A percentile compares a stretch with the other conserved stretches of the same genome.
phyloP scores from a whole-genome alignment of 1,140 invertebrate species.

The Hermetia illucens region DNA sequence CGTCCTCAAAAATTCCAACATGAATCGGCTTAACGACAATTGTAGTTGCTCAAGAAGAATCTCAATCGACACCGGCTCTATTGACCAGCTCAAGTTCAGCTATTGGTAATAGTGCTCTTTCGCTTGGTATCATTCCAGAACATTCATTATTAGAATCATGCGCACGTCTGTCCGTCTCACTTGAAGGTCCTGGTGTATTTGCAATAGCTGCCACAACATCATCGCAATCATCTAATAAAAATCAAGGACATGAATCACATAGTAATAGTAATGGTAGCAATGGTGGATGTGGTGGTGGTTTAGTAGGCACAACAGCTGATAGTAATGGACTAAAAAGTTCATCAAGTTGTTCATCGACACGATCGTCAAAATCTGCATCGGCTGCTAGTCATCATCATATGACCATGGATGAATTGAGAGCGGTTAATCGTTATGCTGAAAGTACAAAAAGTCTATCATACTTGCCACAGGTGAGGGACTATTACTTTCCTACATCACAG shows the following conservation, averaged over 20 bases:
- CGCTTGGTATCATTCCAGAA: constrained; percentile 66
- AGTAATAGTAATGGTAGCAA: background rate
- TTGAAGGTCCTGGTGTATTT: constrained; percentile 44
- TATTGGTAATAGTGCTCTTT: constrained; percentile 35
- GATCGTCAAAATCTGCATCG: constrained; percentile 39
- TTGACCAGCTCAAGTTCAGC: constrained; percentile 46
- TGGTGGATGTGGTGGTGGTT: background rate
- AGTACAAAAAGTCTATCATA: constrained; percentile 83
- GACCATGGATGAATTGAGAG: constrained; percentile 69
- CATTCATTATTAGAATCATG: constrained; percentile 73
- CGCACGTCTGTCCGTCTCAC: constrained; percentile 67
- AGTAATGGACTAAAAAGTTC: constrained; percentile 31
- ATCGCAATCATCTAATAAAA: too few species aligned
- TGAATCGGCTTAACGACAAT: too few species aligned
- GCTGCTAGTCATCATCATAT: constrained; percentile 36
- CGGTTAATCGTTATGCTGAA: constrained; percentile 80
- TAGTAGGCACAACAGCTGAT: background rate
- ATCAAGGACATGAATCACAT: too few species aligned
- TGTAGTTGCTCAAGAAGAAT: constrained; percentile 52
- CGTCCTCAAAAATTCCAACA: too few species aligned
- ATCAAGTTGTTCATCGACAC: constrained; percentile 48
- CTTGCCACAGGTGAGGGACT: constrained; percentile 64
- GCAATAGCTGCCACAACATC: constrained; percentile 20
- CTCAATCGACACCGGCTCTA: constrained; percentile 68
- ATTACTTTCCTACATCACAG: constrained; percentile 25